These are phyloP conservation scores for Procambarus virginalis DNA, from an alignment of 1,140 invertebrate genomes.

Conservation along the genomic window DNA sequence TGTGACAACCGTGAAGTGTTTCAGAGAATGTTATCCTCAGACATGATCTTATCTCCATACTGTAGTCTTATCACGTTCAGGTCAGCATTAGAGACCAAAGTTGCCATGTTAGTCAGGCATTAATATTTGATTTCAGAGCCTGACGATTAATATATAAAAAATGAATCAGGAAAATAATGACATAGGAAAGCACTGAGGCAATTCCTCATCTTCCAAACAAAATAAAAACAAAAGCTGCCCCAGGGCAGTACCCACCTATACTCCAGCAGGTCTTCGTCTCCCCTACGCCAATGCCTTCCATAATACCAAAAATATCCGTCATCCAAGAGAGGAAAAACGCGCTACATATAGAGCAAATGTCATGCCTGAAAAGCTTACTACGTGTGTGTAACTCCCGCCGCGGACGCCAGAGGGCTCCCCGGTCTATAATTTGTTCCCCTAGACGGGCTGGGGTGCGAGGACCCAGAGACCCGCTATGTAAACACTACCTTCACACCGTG, in stretches of 20 bases:
- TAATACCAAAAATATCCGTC: too few species aligned
- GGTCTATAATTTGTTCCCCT: conserved; percentile 5
- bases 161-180: too few species aligned
- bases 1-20: not conserved
- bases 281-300: too few species aligned
- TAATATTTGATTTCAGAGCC: too few species aligned
- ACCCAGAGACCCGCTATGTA: conserved; percentile 5
- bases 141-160: too few species aligned
- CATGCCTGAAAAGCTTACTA: not conserved
- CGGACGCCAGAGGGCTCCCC: not conserved
- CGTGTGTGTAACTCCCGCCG: not conserved
- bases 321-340: too few species aligned
- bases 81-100: not conserved
- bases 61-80: not conserved
- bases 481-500: conserved; percentile 5
- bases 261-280: too few species aligned
- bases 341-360: not conserved
- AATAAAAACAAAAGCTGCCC: too few species aligned
- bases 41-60: not conserved
- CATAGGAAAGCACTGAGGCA: too few species aligned
- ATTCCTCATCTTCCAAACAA: too few species aligned
- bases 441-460: not conserved
- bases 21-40: not conserved
- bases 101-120: not conserved
- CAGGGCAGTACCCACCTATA: too few species aligned